Percentiles rank a stretch among this genome's conserved stretches.
Conservation (phyloP, 2,888 invertebrate species). For the Sphaerolaimus hirsutus region DNA sequence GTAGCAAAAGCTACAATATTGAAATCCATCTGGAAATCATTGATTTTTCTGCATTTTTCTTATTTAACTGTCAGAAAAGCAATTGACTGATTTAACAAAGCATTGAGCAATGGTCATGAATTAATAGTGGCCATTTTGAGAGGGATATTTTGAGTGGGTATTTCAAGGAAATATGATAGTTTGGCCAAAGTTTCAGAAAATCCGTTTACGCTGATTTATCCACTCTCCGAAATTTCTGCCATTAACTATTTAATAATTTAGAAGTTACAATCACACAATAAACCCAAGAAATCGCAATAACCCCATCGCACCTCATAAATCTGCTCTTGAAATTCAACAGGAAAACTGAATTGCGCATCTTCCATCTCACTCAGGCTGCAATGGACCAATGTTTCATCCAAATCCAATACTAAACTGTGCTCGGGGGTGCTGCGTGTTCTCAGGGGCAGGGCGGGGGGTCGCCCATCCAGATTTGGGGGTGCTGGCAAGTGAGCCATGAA, state of each 20-base stretch:
- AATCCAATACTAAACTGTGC: constrained; percentile 47
- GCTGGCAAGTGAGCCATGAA: constrained; percentile 75
- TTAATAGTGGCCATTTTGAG: too few relatives aligned
- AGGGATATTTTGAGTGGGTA: not conserved
- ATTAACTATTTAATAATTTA: not conserved
- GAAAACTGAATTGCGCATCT: constrained; percentile 76
- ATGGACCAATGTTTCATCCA: constrained; percentile 87
- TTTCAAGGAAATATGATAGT: not conserved
- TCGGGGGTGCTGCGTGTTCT: constrained; percentile 75
- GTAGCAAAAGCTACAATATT: too few relatives aligned
- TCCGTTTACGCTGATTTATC: not conserved
- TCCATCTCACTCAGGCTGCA: constrained; percentile 70
- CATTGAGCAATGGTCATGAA: too few relatives aligned
- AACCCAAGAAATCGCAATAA: not conserved
- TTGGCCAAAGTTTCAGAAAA: not conserved
- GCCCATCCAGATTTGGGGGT: constrained; percentile 41
- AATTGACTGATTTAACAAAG: too few relatives aligned
- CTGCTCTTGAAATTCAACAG: constrained; percentile 67
- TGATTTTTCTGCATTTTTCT: too few relatives aligned
- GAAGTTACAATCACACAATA: too few relatives aligned
- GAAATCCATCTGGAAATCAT: too few relatives aligned
- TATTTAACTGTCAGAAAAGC: too few relatives aligned
- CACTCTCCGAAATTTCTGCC: not conserved
- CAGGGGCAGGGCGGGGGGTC: constrained; percentile 57
- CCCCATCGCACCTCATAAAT: constrained; percentile 40